Evolutionary conservation across 35 echinoderm and acorn worm species (phyloP).

Genomic region (Apostichopus californicus): DNA sequence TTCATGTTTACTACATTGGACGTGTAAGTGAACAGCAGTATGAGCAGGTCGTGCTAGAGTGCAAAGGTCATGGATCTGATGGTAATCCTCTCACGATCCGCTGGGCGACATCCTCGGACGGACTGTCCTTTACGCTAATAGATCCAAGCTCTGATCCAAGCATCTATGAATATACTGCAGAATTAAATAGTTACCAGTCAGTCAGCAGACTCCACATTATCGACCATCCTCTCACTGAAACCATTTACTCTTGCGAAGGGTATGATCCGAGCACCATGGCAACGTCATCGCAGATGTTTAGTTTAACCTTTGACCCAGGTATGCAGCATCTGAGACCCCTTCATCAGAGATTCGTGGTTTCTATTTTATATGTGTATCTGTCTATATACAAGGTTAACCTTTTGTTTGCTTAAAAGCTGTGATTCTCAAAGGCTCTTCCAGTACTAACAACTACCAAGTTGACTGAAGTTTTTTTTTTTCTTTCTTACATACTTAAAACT

Average conservation of each 20-base stretch:
- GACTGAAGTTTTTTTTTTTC: too few relatives aligned
- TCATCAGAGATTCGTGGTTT: too few relatives aligned
- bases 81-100: neutral
- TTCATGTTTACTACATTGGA: conserved; percentile 43
- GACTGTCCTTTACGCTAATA: neutral
- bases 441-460: too few relatives aligned
- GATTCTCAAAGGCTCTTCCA: too few relatives aligned
- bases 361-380: too few relatives aligned
- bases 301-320: conserved; percentile 19
- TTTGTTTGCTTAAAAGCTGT: too few relatives aligned
- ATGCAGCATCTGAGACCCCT: neutral
- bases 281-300: conserved; percentile 12
- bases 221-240: neutral
- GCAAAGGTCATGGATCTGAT: neutral
- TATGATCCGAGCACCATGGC: conserved; percentile 19
- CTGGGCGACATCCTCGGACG: neutral
- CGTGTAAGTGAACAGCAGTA: conserved; percentile 2
- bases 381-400: too few relatives aligned
- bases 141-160: neutral
- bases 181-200: conserved; percentile 9
- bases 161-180: neutral
- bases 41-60: conserved; percentile 28
- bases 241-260: conserved; percentile 10
- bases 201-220: conserved; percentile 42
- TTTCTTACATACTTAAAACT: too few relatives aligned